Evolutionary conservation across 1,140 invertebrate genomes (phyloP).

Genomic region (Drosophila seguyi): DNA sequence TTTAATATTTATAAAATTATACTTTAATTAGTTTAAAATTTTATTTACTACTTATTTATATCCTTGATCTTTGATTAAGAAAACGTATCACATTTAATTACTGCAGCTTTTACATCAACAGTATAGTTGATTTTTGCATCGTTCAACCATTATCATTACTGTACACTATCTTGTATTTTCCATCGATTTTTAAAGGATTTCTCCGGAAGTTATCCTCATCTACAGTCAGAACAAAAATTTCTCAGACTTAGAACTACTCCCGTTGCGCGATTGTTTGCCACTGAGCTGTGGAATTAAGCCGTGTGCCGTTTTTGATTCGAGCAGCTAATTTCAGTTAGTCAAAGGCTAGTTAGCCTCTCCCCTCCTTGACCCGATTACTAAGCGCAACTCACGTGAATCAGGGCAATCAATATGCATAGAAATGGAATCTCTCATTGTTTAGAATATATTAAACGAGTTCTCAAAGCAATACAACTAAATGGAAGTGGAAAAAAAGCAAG

Average conservation of each 20-base stretch:
- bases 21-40: too few species aligned
- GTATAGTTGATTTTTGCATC: too few species aligned
- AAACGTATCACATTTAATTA: neutral
- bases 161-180: neutral
- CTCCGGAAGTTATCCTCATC: neutral
- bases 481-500: conserved; percentile 14
- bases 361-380: conserved; percentile 37
- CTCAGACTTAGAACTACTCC: conserved; percentile 19
- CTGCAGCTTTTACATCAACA: neutral
- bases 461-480: conserved; percentile 11
- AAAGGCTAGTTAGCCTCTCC: conserved; percentile 23
- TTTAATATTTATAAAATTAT: neutral
- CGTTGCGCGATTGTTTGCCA: conserved; percentile 30
- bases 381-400: conserved; percentile 30
- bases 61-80: neutral
- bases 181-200: too few species aligned
- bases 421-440: conserved; percentile 11
- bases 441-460: conserved; percentile 45
- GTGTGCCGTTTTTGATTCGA: conserved; percentile 42
- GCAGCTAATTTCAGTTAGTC: conserved; percentile 33
- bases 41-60: neutral
- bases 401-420: conserved; percentile 45
- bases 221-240: neutral
- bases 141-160: too few species aligned
- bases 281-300: conserved; percentile 30